Evolutionary conservation across 2,113 vertebrate species (phyloP), one percentile per base, ranked within the genome.

Genomic region (Pteruthius melanotis): DNA sequence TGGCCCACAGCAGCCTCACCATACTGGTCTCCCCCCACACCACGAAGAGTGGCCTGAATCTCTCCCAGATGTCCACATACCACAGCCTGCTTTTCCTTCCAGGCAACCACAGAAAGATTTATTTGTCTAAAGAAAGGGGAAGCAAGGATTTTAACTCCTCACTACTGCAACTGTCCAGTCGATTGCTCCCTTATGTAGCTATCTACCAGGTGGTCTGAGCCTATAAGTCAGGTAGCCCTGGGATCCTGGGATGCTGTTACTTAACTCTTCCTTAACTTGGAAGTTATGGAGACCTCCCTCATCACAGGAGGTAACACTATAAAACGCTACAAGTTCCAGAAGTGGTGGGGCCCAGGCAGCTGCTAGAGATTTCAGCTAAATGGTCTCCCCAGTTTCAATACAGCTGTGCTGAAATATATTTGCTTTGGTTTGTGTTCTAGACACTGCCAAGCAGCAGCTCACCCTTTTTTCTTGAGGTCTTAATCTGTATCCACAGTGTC

Each of bases 91-190:
- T 94, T 92, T 95, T 92, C 60, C 68, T 90, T 89, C 86, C 77
- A 89, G 91, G 80, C 94, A 96, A 89, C 83, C 86, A 93, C 89
- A 83, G 40, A 70, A 90, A 90, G 68, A 97, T 93, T 94, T 95
- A 90, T 94, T 94, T 97, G 83, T 95, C 86, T 92, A 93, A 90
- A 89, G 68, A 77, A 89, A 88, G n/a, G 10, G 37, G 71, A 95
- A 96, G 63, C 20, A 30, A 59, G 33, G 40, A 70, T 92, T 95
- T 96, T 97, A 95, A 94, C 96, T 94, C 86, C 47, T 89, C 75
- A 26, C 47, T 63, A 23, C 71, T 86, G 50, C 35, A 50, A 65
- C 28, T 59, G 54, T 17, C 66, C 85, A 66, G 47, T 21, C 15
- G 52, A 77, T 90, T 93, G 80, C 52, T 97, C 47, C 68, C 64